Conservation (phyloP, 2,888 invertebrate genomes). For the Cabera pusaria region DNA sequence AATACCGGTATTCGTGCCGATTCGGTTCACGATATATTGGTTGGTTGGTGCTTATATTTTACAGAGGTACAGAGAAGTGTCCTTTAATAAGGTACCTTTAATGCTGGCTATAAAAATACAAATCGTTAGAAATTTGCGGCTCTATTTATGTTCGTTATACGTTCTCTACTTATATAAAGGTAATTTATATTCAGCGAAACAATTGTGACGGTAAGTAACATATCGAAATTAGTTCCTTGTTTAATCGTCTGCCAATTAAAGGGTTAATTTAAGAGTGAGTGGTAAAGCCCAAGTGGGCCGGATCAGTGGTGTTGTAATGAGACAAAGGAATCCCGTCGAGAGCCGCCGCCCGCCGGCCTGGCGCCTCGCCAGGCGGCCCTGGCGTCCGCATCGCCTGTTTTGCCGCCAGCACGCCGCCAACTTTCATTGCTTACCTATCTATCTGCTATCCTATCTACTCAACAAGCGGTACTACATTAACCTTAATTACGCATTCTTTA, state of each 20-base stretch:
- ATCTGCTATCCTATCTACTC: constrained; percentile 30
- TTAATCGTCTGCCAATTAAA: constrained; percentile 9
- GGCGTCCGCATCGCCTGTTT: constrained; percentile 75
- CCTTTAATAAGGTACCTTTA: no score
- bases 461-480: constrained; percentile 19
- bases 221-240: no score
- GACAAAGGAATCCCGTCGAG: constrained; percentile 81
- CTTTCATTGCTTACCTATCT: constrained; percentile 41
- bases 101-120: no score
- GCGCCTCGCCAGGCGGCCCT: constrained; percentile 82
- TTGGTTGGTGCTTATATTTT: no score
- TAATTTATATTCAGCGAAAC: no score
- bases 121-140: no score
- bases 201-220: no score
- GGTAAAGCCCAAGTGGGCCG: constrained; percentile 16
- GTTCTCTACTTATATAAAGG: no score
- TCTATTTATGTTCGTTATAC: no score
- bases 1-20: constrained; percentile 30
- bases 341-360: constrained; percentile 78
- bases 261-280: constrained; percentile 8
- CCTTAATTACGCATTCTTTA: constrained; percentile 7
- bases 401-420: constrained; percentile 68
- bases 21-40: constrained; percentile 22
- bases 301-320: constrained; percentile 64
- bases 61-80: constrained; percentile 27